Percentiles rank a stretch among this genome's conserved stretches.
Evolutionary conservation across 2,797 vertebrate species (phyloP).

Genomic region (Mormyrops attenuatus): DNA sequence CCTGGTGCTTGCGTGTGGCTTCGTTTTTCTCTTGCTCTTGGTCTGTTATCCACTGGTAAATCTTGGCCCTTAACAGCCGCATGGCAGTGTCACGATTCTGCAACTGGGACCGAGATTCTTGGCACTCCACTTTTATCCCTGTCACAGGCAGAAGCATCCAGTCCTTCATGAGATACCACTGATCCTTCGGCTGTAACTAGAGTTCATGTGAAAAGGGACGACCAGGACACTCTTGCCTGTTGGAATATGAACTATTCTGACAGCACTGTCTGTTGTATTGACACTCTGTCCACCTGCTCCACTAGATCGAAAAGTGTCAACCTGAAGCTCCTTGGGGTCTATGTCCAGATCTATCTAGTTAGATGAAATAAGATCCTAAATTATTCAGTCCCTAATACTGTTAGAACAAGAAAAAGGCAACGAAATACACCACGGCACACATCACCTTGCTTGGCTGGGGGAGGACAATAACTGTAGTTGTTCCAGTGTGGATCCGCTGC

Average conservation of each 20-base stretch:
- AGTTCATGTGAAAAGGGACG: not conserved
- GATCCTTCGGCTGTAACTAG: not conserved
- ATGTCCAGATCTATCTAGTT: slow-evolving; percentile 76
- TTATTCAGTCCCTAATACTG: not conserved
- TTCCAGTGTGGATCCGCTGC: slow-evolving; percentile 94
- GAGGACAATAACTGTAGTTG: slow-evolving; percentile 87
- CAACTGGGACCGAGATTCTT: slow-evolving; percentile 86
- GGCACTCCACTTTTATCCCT: slow-evolving; percentile 81
- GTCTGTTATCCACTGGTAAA: slow-evolving; percentile 73
- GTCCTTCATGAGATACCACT: not conserved
- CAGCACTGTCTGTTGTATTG: slow-evolving; percentile 91
- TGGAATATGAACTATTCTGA: slow-evolving; percentile 82
- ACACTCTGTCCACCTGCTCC: slow-evolving; percentile 91
- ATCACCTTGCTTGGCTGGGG: slow-evolving; percentile 80
- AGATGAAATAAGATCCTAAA: not conserved
- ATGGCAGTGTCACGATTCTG: slow-evolving; percentile 80
- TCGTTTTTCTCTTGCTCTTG: slow-evolving; percentile 62
- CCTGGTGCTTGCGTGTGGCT: slow-evolving; percentile 77
- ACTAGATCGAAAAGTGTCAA: slow-evolving; percentile 84
- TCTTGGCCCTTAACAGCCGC: slow-evolving; percentile 67
- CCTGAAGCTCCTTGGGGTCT: slow-evolving; percentile 74
- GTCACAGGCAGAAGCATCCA: not conserved
- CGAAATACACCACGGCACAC: not conserved
- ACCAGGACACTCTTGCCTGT: slow-evolving; percentile 61
- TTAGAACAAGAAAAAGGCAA: not conserved